Percentiles rank a stretch among this genome's conserved stretches.
phyloP scores from a whole-genome alignment of 2,797 vertebrate species.

The Scolopax bukidnonensis region DNA sequence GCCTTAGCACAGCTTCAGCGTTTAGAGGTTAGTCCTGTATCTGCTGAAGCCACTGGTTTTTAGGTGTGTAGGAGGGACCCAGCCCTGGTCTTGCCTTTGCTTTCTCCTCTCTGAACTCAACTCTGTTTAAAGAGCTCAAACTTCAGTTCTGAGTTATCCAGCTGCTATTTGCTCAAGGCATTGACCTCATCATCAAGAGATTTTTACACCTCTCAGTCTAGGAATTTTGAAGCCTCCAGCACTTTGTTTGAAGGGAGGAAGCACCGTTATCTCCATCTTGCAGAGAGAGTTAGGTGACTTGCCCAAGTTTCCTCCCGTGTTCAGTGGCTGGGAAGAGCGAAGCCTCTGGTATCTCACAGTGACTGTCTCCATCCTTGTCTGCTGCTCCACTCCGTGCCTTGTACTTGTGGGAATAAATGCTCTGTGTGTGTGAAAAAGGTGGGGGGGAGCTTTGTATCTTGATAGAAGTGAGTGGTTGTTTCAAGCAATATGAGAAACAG shows the following conservation, averaged over 20 bases:
- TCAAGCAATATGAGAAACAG: neutral
- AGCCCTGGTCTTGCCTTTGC: neutral
- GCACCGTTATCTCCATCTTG: neutral
- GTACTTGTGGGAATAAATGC: neutral
- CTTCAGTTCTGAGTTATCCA: slow-evolving; percentile 4
- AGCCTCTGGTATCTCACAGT: neutral
- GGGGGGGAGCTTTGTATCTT: neutral
- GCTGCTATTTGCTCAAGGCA: slow-evolving; percentile 26
- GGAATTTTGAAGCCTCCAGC: slow-evolving; percentile 40
- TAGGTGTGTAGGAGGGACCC: neutral
- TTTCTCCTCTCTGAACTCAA: slow-evolving; percentile 20
- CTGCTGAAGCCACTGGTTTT: slow-evolving; percentile 14
- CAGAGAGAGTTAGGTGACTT: neutral
- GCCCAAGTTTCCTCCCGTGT: neutral
- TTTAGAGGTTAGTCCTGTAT: neutral
- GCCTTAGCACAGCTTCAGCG: neutral
- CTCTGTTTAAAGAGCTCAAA: slow-evolving; percentile 15
- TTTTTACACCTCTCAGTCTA: slow-evolving; percentile 29
- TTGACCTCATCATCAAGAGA: slow-evolving; percentile 46
- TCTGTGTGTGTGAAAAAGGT: no score
- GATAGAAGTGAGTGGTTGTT: neutral
- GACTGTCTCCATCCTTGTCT: neutral
- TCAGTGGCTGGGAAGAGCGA: neutral
- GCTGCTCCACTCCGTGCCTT: neutral
- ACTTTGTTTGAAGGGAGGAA: slow-evolving; percentile 42